Conservation (phyloP, 1,140 invertebrate species). For the Drosophila arizonae region DNA sequence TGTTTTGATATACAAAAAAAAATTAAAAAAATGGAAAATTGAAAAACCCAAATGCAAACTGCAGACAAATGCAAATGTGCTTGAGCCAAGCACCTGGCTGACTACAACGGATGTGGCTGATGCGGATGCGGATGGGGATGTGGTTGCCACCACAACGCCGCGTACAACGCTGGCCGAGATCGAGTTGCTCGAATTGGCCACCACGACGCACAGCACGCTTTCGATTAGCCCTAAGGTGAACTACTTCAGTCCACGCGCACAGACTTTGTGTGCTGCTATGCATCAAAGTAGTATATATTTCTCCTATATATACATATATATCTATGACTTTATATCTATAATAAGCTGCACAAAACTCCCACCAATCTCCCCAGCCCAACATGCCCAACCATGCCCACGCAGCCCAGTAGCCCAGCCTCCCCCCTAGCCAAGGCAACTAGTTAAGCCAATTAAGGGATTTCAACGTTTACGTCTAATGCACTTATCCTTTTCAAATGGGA, state of each 20-base stretch:
- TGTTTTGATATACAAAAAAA: conserved; percentile 4
- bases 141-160: conserved; percentile 19
- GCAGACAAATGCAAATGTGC: conserved; percentile 35
- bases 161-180: conserved; percentile 40
- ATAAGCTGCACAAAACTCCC: conserved; percentile 30
- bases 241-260: conserved; percentile 1
- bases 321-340: conserved; percentile 11
- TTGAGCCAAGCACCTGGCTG: conserved; percentile 30
- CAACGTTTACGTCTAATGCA: conserved; percentile 35
- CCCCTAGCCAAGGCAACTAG: conserved; percentile 9
- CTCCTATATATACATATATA: not conserved
- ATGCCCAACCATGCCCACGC: not conserved
- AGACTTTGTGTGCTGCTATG: conserved; percentile 1
- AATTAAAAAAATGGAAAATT: not conserved
- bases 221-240: conserved; percentile 49
- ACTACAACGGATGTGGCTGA: conserved; percentile 27
- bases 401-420: not conserved
- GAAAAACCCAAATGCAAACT: conserved; percentile 1
- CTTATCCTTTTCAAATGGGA: conserved; percentile 30
- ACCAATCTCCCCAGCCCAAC: not conserved
- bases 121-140: conserved; percentile 29
- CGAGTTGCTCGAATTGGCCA: conserved; percentile 49
- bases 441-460: conserved; percentile 50
- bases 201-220: conserved; percentile 50
- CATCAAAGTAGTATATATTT: conserved; percentile 12